Evolutionary conservation across 1,140 invertebrate species (phyloP), one percentile per base, ranked within the genome.

Genomic region (Apocrypta bakeri): DNA sequence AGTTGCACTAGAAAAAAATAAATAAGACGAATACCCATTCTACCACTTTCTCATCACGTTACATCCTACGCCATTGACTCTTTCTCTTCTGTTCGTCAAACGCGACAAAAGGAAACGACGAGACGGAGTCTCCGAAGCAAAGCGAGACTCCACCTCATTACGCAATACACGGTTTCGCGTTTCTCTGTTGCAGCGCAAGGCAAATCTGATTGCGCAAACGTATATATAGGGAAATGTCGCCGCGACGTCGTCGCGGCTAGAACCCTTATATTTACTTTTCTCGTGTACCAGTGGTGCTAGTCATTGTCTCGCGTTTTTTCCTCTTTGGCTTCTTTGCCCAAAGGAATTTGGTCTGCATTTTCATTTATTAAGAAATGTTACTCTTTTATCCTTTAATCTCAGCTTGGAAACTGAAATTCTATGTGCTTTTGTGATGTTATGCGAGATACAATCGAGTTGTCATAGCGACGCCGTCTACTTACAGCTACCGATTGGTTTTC

Each of bases 171-270:
- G 86, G 87, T 88, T 88, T 89, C 86, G 83, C 74, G 83, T 84
- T 85, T 87, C 84, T 40, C 83, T 74, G 84, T 85, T 85, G 87
- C 85, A 83, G 79, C 79, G 80, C 81, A 77, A 87, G 81, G 87
- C 29, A 29, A 24, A 24, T 90, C 88, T 89, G 89, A 90, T 90
- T 88, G 87, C 87, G 89, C 83, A 84, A 79, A 87, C 17, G 48
- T 56, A 56, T 56, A 56, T 42, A 42, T 56, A 85, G 84, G 85
- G 86, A 89, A 86, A 85, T 86, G 85, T 75, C 86, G 80, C 84
- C 42, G 73, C 27, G 81, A 80, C 40, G 68, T 37, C 33, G 33
- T 4, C 33, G 31, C 68, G 29, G 29, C 29, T 17, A 71, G 27
- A 31, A 14, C 68, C 68, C 9, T n/a, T n/a, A n/a, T 66, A 66